phyloP scores from a whole-genome alignment of 2,113 vertebrate species.

The Burhinus oedicnemus region DNA sequence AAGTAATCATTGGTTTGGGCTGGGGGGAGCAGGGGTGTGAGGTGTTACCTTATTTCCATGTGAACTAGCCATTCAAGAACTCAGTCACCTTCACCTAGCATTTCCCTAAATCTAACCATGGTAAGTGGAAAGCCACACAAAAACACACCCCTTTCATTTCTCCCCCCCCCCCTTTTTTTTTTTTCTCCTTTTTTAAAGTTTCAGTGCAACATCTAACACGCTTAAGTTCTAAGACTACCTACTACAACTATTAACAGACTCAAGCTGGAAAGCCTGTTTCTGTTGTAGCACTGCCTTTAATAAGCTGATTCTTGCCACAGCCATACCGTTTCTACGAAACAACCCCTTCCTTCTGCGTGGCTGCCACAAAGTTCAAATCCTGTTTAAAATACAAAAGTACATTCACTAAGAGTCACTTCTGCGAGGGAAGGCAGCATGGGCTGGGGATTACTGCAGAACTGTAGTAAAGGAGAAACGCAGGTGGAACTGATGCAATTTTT shows the following conservation, averaged over 20 bases:
- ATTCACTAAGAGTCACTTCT: neutral
- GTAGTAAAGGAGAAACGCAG: neutral
- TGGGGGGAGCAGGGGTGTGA: neutral
- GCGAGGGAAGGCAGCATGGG: neutral
- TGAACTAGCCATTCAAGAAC: neutral
- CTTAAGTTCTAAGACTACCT: neutral
- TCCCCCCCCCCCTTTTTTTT: neutral
- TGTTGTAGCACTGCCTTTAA: neutral
- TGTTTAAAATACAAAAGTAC: neutral
- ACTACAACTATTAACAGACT: fast-evolving
- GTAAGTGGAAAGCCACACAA: neutral
- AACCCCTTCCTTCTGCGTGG: neutral
- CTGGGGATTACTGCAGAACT: neutral
- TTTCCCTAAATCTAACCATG: neutral
- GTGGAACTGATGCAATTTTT: neutral
- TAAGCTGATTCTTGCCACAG: neutral
- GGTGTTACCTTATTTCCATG: neutral
- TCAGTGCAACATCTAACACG: neutral
- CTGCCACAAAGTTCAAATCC: neutral
- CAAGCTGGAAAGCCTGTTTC: neutral
- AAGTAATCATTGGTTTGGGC: neutral
- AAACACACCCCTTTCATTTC: neutral
- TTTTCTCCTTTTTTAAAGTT: neutral
- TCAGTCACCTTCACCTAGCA: neutral
- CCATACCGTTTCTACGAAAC: fast-evolving